Base-by-base conservation (phyloP, 1,140 invertebrate genomes). In the Epicauta chinensis region DNA sequence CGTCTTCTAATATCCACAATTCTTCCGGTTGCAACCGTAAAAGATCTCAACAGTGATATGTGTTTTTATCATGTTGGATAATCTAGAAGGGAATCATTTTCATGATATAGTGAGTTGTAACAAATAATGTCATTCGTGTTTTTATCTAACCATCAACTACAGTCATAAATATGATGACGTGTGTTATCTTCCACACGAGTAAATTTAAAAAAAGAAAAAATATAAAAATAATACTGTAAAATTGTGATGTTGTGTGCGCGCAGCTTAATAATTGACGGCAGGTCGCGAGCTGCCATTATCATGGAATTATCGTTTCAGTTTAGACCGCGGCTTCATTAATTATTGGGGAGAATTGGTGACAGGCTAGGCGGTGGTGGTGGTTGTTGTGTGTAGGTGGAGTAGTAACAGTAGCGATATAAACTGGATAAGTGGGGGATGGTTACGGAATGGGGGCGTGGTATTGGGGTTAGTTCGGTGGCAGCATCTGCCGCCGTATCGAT, bases 221-320 rank as follows among this genome's bases (percentile, higher is more conserved):
- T 23, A 23, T 23, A 23, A 23, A 5, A 23, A 23, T 23, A 30
- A 10, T 10, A 30, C 29, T 30, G 29, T 5, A 34, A 34, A 12
- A 11, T 34, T 7, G 3, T n/a, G n/a, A n/a, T n/a, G n/a, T 3
- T 10, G 32, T 12, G 12, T n/a, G 11, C 11, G 10, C 12, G 12
- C 3, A 23, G 36, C 37, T 49, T 49, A 54, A 54, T 61, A 62
- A 59, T 59, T 64, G 64, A 64, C 61, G 57, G 39, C 44, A 64
- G 63, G 64, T 67, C 63, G 62, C 58, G 58, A 56, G 48, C 57
- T 59, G 59, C 65, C 65, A 69, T 69, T 69, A 69, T 65, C 65
- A 56, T 66, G 67, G 67, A 64, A 69, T 69, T 69, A 69, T 69
- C 67, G 64, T 69, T 69, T 69, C 67, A 69, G 64, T 69, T 65